Evolutionary conservation across 2,888 invertebrate genomes (phyloP).

Genomic region (Lasioglossum leucozonium): DNA sequence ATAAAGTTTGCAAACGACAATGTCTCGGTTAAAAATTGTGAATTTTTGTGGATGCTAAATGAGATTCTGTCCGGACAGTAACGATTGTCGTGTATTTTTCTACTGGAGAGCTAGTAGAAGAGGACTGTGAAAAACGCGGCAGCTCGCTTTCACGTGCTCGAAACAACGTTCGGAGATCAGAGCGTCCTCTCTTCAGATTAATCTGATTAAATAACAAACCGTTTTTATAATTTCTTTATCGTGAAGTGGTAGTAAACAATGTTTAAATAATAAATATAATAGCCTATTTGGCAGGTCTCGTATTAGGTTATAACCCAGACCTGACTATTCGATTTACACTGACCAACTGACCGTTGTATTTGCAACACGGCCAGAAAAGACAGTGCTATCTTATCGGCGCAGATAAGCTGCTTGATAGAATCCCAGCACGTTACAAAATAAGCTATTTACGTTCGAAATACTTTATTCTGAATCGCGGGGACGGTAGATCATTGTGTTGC

Average conservation of each 20-base stretch:
- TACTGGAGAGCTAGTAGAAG: conserved; percentile 51
- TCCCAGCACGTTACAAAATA: not conserved
- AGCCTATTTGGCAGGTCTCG: not conserved
- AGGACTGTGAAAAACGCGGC: conserved; percentile 40
- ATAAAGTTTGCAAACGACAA: too few species aligned
- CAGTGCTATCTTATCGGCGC: not conserved
- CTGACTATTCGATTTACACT: not conserved
- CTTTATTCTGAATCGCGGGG: not conserved
- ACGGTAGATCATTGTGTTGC: not conserved
- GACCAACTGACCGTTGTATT: conserved; percentile 1
- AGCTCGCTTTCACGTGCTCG: conserved; percentile 6
- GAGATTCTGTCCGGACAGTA: not conserved
- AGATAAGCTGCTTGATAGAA: not conserved
- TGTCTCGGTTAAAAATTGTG: too few species aligned
- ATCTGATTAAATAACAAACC: not conserved
- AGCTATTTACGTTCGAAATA: not conserved
- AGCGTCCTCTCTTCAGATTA: not conserved
- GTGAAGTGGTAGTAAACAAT: not conserved
- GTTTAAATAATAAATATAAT: not conserved
- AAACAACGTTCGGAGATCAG: not conserved
- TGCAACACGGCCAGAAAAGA: conserved; percentile 9
- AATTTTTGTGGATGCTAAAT: not conserved
- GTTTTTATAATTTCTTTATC: too few species aligned
- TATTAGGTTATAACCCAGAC: not conserved
- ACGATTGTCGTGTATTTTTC: not conserved